Conservation (phyloP, 2,797 vertebrate genomes). For the Phalloptychus januarius region DNA sequence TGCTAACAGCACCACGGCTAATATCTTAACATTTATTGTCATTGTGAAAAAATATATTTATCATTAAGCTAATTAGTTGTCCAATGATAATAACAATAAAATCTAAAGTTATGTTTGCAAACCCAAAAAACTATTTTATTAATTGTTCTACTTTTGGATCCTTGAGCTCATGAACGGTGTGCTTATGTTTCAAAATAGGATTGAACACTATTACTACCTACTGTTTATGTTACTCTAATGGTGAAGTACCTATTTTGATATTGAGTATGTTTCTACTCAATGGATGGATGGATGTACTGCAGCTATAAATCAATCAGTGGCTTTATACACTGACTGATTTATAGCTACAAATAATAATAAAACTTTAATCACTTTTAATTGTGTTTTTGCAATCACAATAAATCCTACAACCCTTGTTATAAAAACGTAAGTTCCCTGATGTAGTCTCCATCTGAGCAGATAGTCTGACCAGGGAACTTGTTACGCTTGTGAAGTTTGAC, state of each 20-base stretch:
- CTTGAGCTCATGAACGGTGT: not conserved
- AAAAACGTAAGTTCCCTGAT: not conserved
- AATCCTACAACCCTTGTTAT: too few relatives aligned
- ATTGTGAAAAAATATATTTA: not conserved
- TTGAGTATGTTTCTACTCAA: not conserved
- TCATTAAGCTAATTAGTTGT: not conserved
- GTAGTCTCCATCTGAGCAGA: not conserved
- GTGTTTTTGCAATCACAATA: not conserved
- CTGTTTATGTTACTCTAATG: not conserved
- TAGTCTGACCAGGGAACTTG: not conserved
- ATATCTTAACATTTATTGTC: not conserved
- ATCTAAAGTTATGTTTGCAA: not conserved
- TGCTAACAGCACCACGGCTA: not conserved
- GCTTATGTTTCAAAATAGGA: not conserved
- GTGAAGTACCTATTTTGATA: not conserved
- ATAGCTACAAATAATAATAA: not conserved
- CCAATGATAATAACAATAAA: not conserved
- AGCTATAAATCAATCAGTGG: too few relatives aligned
- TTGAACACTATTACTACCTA: not conserved
- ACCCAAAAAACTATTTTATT: not conserved
- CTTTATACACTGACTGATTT: not conserved
- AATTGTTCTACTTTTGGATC: not conserved
- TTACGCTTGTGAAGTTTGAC: not conserved
- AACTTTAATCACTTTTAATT: not conserved
- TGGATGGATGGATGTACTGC: too few relatives aligned